These are phyloP conservation scores for Sarcophaga caerulescens DNA, from an alignment of 2,888 invertebrate species.

Conservation along the genomic window DNA sequence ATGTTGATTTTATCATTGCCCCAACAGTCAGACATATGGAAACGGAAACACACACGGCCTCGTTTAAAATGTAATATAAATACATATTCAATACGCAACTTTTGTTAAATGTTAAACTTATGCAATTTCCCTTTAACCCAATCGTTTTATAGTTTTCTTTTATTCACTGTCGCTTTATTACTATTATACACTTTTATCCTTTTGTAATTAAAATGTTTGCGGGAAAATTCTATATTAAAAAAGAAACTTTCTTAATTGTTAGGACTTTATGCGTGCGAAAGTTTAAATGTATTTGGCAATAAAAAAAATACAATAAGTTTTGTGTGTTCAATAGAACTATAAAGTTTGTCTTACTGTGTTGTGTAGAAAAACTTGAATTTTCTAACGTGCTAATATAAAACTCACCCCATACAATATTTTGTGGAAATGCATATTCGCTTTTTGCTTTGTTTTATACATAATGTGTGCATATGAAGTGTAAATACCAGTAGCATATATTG, in stretches of 20 bases:
- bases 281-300: slow-evolving; percentile 11
- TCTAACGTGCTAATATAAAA: neutral
- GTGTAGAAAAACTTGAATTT: slow-evolving; percentile 17
- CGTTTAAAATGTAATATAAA: slow-evolving; percentile 15
- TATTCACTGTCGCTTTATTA: neutral
- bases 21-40: slow-evolving; percentile 18
- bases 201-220: slow-evolving; percentile 26
- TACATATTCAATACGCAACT: neutral
- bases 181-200: neutral
- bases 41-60: slow-evolving; percentile 38
- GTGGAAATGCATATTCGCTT: too few relatives aligned
- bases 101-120: neutral
- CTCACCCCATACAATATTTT: too few relatives aligned
- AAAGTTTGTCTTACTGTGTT: neutral
- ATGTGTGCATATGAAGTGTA: neutral
- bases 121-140: neutral
- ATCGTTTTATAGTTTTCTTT: neutral
- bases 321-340: neutral
- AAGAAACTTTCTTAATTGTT: slow-evolving; percentile 28
- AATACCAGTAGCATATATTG: too few relatives aligned
- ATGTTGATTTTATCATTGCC: slow-evolving; percentile 3
- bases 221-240: slow-evolving; percentile 8
- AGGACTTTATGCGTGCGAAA: slow-evolving; percentile 29
- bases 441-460: slow-evolving; percentile 21
- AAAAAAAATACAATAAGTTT: slow-evolving; percentile 23